Evolutionary conservation across 2,888 invertebrate genomes (phyloP).

Genomic region (Cremastinae sp.): DNA sequence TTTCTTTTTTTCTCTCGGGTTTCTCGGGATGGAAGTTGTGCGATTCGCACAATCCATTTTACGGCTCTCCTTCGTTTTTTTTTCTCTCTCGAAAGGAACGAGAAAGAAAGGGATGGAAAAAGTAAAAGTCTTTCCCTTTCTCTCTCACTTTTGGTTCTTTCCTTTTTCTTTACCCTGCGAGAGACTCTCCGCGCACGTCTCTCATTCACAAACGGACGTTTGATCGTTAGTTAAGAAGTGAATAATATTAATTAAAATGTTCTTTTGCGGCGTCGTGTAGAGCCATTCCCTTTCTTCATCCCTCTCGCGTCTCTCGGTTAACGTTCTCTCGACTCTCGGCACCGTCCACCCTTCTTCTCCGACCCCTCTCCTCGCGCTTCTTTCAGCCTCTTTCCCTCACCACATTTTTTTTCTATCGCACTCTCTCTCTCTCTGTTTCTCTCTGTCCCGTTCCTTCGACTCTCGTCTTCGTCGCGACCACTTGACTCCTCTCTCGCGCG

Average conservation of each 20-base stretch:
- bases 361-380: slow-evolving; percentile 17
- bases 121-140: slow-evolving; percentile 5
- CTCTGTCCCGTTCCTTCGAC: slow-evolving; percentile 40
- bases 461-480: slow-evolving; percentile 66
- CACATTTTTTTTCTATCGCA: slow-evolving; percentile 44
- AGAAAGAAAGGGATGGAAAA: too few relatives aligned
- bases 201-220: slow-evolving; percentile 68
- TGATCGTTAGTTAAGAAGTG: slow-evolving; percentile 78
- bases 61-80: neutral
- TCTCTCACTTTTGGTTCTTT: neutral
- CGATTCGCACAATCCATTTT: slow-evolving; percentile 38
- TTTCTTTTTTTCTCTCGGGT: neutral
- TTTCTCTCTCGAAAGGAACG: too few relatives aligned
- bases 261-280: slow-evolving; percentile 69
- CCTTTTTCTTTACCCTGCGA: slow-evolving; percentile 44
- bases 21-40: slow-evolving; percentile 12
- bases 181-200: slow-evolving; percentile 51
- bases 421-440: slow-evolving; percentile 55
- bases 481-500: slow-evolving; percentile 73
- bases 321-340: slow-evolving; percentile 41
- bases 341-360: slow-evolving; percentile 48
- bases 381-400: slow-evolving; percentile 51
- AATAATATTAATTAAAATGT: slow-evolving; percentile 80
- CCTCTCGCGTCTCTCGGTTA: slow-evolving; percentile 47
- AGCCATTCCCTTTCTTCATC: slow-evolving; percentile 58